Base-by-base conservation (phyloP, 2,888 invertebrate genomes). In the Macrophya alboannulata region DNA sequence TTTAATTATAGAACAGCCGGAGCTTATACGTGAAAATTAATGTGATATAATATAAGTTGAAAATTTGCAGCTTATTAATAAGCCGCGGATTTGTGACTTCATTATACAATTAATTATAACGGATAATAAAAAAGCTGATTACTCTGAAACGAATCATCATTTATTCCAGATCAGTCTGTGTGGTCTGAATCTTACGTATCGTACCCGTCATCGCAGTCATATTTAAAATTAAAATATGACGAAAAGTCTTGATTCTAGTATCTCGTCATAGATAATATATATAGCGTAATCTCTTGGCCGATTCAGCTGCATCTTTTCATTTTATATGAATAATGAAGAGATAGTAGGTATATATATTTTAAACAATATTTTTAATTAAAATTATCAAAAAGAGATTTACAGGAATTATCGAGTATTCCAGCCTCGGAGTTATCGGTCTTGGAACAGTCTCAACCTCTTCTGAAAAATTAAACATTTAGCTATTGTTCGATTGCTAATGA, bases 161-260 rank as follows among this genome's bases (percentile, higher is more conserved):
- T 71, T 15, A 37, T 71, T 71, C 71, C 40, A 71, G 40, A 71
- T 43, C 40, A 71, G 71, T 71, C 68, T 15, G 31, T 10, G 31
- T 15, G 40, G 40, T 5, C n/a, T 68, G 68, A 21, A 37, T 68
- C 68, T 68, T 37, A 68, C 68, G 68, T 68, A 68, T 68, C 68
- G 68, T 68, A 15, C 10, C 15, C 37, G 55, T 55, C 77, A 55
- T 77, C 55, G n/a, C 55, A 43, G 55, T 77, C 77, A 77, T 31
- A 55, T 21, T 77, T 77, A 55, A 37, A 77, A 55, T 77, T 77
- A 77, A 77, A 55, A 77, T 77, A 77, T 77, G 77, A 77, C 55
- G 12, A 77, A 55, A 77, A 15, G n/a, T 31, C 9, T 55, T 17
- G 31, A 77, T 37, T 55, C 31, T 51, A 55, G 37, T 77, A 37